Conservation (phyloP, 2,797 vertebrate species). For the Eidolon dupreanum region DNA sequence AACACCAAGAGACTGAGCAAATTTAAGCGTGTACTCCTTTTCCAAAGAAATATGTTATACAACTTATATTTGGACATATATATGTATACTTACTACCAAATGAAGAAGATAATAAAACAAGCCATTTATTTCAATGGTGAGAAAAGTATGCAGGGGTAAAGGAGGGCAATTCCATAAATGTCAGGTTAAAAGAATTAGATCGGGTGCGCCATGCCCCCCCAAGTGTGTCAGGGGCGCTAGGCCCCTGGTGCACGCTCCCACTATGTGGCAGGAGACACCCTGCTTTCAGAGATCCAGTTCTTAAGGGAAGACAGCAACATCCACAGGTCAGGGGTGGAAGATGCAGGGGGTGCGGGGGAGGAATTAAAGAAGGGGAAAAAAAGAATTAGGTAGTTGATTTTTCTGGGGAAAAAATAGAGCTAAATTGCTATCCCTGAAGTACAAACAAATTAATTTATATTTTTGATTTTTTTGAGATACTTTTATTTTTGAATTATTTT, state of each 20-base stretch:
- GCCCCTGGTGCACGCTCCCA: too few species aligned
- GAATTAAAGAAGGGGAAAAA: not conserved
- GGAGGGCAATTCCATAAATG: not conserved
- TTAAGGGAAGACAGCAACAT: too few species aligned
- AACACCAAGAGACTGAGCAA: not conserved
- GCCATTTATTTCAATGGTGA: not conserved
- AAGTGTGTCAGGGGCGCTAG: too few species aligned
- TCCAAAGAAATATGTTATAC: conserved; percentile 14
- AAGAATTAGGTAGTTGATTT: conserved; percentile 13
- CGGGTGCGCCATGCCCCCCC: too few species aligned
- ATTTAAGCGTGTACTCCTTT: not conserved
- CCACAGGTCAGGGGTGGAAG: too few species aligned
- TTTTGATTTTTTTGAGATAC: not conserved
- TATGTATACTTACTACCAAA: not conserved
- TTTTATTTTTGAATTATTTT: not conserved
- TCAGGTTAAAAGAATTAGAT: conserved; percentile 13
- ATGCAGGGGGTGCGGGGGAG: too few species aligned
- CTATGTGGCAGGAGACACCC: too few species aligned
- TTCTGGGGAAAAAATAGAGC: not conserved
- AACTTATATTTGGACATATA: not conserved
- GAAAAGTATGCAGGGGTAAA: not conserved
- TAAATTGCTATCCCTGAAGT: not conserved
- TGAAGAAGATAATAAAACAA: not conserved
- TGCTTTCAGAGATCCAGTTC: too few species aligned
- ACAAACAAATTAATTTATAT: not conserved